Percentiles rank a stretch among this genome's conserved stretches.
phyloP scores from a whole-genome alignment of 2,888 invertebrate species.

The Epinotia brunnichana region DNA sequence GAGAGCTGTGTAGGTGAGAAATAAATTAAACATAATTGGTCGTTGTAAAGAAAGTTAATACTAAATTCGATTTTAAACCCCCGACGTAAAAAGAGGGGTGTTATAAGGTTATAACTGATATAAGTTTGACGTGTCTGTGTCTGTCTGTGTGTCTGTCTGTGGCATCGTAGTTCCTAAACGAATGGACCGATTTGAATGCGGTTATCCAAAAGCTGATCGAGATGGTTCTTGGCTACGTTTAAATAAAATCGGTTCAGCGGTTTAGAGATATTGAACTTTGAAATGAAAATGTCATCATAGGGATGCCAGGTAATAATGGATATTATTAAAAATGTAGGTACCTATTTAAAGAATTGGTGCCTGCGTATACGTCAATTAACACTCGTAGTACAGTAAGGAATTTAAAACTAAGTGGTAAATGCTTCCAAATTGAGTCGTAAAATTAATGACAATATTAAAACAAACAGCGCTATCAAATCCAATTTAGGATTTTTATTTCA shows the following conservation, averaged over 20 bases:
- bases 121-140: too few relatives aligned
- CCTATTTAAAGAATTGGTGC: background rate
- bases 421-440: slow-evolving; percentile 36
- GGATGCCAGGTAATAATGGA: background rate
- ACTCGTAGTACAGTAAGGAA: slow-evolving; percentile 24
- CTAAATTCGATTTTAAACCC: too few relatives aligned
- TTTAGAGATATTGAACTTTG: too few relatives aligned
- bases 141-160: too few relatives aligned
- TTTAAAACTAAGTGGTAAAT: slow-evolving; percentile 19
- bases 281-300: too few relatives aligned
- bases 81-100: too few relatives aligned
- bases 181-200: too few relatives aligned
- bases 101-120: too few relatives aligned
- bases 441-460: slow-evolving; percentile 42
- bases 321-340: background rate
- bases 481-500: slow-evolving; percentile 41
- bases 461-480: slow-evolving; percentile 41
- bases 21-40: slow-evolving; percentile 22
- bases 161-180: too few relatives aligned
- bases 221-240: too few relatives aligned
- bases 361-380: background rate
- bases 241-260: too few relatives aligned
- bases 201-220: too few relatives aligned
- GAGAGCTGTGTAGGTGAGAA: slow-evolving; percentile 32
- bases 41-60: background rate